Percentiles rank a stretch among this genome's conserved stretches.
These are phyloP conservation scores for Drosophila cracens DNA, from an alignment of 2,888 invertebrate species.

Conservation along the genomic window DNA sequence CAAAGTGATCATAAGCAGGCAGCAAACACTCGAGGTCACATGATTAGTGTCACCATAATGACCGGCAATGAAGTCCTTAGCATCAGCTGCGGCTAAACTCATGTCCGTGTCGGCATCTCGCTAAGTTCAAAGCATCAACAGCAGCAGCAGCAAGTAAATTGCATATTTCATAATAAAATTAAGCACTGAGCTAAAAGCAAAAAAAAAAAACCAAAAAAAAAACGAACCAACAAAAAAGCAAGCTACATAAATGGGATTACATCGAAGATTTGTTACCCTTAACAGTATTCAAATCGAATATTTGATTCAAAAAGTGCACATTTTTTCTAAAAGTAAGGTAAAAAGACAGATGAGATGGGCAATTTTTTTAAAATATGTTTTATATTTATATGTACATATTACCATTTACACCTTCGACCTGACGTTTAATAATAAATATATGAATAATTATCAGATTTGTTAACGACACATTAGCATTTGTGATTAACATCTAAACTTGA, in stretches of 20 bases:
- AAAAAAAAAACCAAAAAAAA: background rate
- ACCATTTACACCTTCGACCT: background rate
- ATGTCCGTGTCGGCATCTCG: conserved; percentile 39
- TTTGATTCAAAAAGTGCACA: background rate
- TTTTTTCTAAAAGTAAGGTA: background rate
- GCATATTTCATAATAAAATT: conserved; percentile 42
- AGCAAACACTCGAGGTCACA: conserved; percentile 71
- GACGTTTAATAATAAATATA: background rate
- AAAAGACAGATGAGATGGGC: background rate
- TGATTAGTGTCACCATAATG: conserved; percentile 73
- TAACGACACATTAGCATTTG: background rate
- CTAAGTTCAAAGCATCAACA: conserved; percentile 46
- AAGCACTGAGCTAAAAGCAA: conserved; percentile 15
- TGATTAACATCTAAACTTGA: background rate
- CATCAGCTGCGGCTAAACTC: conserved; percentile 28
- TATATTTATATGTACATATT: background rate
- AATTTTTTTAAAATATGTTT: background rate
- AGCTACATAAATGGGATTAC: background rate
- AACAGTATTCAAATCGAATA: background rate
- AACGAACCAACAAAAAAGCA: background rate
- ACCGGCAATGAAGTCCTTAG: conserved; percentile 30
- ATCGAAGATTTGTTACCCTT: conserved; percentile 21
- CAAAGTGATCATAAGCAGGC: conserved; percentile 67
- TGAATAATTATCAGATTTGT: background rate
- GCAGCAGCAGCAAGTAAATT: conserved; percentile 30